Evolutionary conservation across 2,888 invertebrate species (phyloP).

Genomic region (Melieria crassipennis): DNA sequence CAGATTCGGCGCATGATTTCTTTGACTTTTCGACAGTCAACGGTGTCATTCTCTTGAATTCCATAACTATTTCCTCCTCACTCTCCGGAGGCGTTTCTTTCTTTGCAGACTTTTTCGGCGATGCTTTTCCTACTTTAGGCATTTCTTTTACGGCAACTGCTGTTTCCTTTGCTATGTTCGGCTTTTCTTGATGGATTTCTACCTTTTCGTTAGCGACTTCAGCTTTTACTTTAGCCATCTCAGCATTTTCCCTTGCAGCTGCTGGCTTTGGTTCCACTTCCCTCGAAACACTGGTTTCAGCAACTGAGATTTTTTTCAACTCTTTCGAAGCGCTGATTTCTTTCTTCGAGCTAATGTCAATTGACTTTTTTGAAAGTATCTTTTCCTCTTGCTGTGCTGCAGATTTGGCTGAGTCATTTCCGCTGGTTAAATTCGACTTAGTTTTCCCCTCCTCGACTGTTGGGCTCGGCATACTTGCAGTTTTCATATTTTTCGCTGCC

Average conservation of each 20-base stretch:
- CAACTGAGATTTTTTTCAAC: too few relatives aligned
- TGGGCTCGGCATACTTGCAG: too few relatives aligned
- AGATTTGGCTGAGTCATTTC: too few relatives aligned
- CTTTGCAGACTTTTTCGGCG: too few relatives aligned
- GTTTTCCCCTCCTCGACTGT: too few relatives aligned
- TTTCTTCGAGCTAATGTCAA: neutral
- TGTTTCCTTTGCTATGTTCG: neutral
- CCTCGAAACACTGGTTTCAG: too few relatives aligned
- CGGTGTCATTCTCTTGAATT: slow-evolving; percentile 44
- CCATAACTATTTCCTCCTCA: slow-evolving; percentile 40
- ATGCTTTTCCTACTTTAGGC: too few relatives aligned
- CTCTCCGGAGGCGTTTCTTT: too few relatives aligned
- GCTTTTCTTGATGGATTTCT: neutral
- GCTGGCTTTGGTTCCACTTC: neutral
- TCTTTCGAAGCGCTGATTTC: neutral
- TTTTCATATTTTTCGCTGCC: too few relatives aligned
- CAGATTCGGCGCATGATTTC: neutral
- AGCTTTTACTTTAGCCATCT: neutral
- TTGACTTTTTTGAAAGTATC: neutral
- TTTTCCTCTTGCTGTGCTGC: too few relatives aligned
- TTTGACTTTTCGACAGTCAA: slow-evolving; percentile 9
- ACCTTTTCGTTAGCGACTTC: neutral
- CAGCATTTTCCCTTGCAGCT: neutral
- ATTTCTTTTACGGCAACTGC: too few relatives aligned
- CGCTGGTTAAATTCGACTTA: too few relatives aligned